Evolutionary conservation across 2,888 invertebrate genomes (phyloP), one percentile per base, ranked within the genome.

Genomic region (Dryomyza anilis): DNA sequence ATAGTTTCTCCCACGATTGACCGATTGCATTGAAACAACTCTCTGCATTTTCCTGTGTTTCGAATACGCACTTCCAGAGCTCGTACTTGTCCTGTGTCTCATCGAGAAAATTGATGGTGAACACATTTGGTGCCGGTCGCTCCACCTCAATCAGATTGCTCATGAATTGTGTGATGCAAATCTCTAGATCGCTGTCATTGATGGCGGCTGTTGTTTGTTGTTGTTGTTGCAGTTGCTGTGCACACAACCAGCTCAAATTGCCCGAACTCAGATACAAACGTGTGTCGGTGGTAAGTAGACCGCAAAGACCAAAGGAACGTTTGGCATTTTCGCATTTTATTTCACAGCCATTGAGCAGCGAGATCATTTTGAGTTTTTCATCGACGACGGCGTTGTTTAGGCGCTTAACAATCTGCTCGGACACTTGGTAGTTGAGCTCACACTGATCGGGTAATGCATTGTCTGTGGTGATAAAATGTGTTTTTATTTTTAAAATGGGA

Each of bases 1-100:
- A 87, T 3, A 87, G 71, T 71, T 84, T 81, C 71, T 87, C 85
- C 87, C 87, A 87, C 1, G 86, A 85, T 66, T 82, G 76, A 57
- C 82, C 84, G 63, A 87, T 84, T 6, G 85, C 83, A 72, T 83
- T 82, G 2, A 87, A 79, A 52, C 86, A 84, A 59, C 83, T 81
- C 53, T 84, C 81, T 5, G 84, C 82, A 69, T 84, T 84, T 46
- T 80, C 78, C 7, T 72, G 67, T 1, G 86, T 86, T 65, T 84
- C 84, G 64, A 86, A 85, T 60, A 76, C 74, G 30, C 86, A 76
- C 30, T 76, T 79, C 87, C 87, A 87, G 1, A 76, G 69, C 70
- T 86, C 85, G 65, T 83, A 84, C 36, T 79, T 79, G 57, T 84
- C 83, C 61, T 83, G 83, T 1, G 83, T 81, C 72, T 87, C 87